phyloP scores from a whole-genome alignment of 2,888 invertebrate species.

The Andrena dorsata region DNA sequence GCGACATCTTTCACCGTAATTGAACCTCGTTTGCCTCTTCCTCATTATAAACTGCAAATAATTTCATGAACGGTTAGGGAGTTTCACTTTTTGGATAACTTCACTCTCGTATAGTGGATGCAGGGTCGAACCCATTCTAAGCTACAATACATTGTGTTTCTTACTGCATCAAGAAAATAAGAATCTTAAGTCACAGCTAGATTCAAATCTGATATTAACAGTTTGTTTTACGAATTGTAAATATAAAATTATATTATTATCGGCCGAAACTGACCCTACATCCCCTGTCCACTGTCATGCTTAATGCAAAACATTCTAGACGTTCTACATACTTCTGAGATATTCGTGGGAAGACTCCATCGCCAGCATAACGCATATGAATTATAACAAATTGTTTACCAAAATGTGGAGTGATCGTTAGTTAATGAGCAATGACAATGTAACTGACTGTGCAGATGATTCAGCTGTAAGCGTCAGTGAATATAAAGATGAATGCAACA shows the following conservation, averaged over 20 bases:
- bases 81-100: neutral
- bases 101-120: too few relatives aligned
- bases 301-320: neutral
- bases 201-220: too few relatives aligned
- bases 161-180: too few relatives aligned
- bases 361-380: neutral
- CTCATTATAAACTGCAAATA: conserved; percentile 90
- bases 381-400: neutral
- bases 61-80: conserved; percentile 5
- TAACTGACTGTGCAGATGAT: neutral
- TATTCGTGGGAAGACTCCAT: neutral
- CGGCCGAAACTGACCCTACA: too few relatives aligned
- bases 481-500: neutral
- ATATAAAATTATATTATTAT: too few relatives aligned
- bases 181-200: too few relatives aligned
- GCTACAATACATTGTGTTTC: too few relatives aligned
- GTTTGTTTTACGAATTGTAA: too few relatives aligned
- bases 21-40: conserved; percentile 92
- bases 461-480: neutral
- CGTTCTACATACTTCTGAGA: neutral
- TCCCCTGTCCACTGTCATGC: too few relatives aligned
- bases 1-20: conserved; percentile 94
- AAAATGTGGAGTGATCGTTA: neutral
- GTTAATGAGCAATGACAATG: neutral
- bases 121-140: too few relatives aligned